phyloP scores from a whole-genome alignment of 2,888 invertebrate genomes.

The Lycophotia porphyrea region DNA sequence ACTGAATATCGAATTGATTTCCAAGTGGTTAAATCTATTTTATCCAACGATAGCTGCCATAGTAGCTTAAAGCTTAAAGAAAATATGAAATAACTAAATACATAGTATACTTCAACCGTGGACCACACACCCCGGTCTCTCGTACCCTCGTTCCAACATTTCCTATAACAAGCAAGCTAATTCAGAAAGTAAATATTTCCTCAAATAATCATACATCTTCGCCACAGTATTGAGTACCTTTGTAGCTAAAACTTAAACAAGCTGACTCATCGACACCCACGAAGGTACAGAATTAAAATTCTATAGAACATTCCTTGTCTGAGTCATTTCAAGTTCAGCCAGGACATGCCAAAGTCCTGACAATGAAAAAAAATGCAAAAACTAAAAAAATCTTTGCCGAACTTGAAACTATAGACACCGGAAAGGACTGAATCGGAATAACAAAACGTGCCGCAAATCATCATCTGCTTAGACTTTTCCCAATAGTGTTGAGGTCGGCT shows the following conservation, averaged over 20 bases:
- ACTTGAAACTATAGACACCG: not conserved
- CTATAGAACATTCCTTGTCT: slow-evolving; percentile 59
- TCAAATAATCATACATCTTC: slow-evolving; percentile 31
- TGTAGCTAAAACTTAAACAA: slow-evolving; percentile 45
- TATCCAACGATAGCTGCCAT: not conserved
- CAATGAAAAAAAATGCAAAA: slow-evolving; percentile 23
- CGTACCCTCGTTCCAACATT: not conserved
- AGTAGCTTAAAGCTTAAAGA: not conserved
- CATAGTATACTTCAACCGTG: not conserved
- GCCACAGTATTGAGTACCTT: slow-evolving; percentile 21
- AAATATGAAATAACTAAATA: not conserved
- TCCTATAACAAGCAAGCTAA: slow-evolving; percentile 12
- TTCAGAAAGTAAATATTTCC: slow-evolving; percentile 36
- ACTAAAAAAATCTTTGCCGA: slow-evolving; percentile 24
- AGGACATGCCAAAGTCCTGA: slow-evolving; percentile 63
- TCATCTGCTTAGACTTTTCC: no score
- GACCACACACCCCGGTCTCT: slow-evolving; percentile 43
- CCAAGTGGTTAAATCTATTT: not conserved
- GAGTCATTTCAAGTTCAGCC: slow-evolving; percentile 52
- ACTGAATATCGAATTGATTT: not conserved
- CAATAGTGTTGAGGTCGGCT: no score
- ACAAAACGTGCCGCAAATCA: not conserved
- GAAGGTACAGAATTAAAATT: slow-evolving; percentile 59
- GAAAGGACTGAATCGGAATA: not conserved
- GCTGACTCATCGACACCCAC: slow-evolving; percentile 60